A percentile compares a stretch with the other conserved stretches of the same genome.
These are phyloP conservation scores for Merops nubicus DNA, from an alignment of 2,113 vertebrate genomes.

Conservation along the genomic window DNA sequence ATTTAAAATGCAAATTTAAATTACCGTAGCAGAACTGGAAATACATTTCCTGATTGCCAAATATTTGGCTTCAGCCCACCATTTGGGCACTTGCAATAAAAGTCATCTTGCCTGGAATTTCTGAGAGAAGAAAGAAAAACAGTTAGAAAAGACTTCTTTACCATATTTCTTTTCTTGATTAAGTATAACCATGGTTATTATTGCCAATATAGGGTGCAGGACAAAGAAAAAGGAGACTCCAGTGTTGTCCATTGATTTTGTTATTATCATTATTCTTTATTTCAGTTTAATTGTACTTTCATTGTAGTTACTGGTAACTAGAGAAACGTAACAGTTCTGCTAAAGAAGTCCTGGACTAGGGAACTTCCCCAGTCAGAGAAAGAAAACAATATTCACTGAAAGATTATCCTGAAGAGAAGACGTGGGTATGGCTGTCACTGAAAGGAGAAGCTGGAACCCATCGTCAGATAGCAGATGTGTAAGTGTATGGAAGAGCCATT, in stretches of 20 bases:
- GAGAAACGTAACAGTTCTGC: neutral
- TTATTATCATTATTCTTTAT: neutral
- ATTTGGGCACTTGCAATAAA: neutral
- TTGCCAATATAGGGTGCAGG: neutral
- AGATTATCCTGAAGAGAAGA: neutral
- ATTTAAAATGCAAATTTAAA: neutral
- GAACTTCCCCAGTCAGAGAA: neutral
- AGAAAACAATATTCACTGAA: neutral
- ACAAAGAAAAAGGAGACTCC: neutral
- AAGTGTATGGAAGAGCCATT: neutral
- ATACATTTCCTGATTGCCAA: neutral
- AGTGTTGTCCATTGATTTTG: neutral
- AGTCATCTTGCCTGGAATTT: neutral
- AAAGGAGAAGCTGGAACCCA: neutral
- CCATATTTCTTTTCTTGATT: neutral
- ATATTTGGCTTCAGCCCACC: neutral
- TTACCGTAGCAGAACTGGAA: neutral
- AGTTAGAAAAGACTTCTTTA: neutral
- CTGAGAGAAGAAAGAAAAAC: neutral
- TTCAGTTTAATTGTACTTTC: neutral
- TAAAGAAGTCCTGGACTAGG: neutral
- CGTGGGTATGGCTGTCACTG: neutral
- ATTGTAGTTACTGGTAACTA: neutral
- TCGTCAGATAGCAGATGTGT: neutral
- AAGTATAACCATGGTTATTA: neutral